These are phyloP conservation scores for Sus scrofa DNA, from an alignment of 2,113 vertebrate genomes.

Conservation along the genomic window T2T-Sscrofa CM000830.6:93648001-93648500, in stretches of 20 bases:
- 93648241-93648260: constrained; percentile 61
- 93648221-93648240: not conserved
- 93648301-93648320: not conserved
- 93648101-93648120: too few species aligned
- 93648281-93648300: not conserved
- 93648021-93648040: too few species aligned
- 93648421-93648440: not conserved
- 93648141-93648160: too few species aligned
- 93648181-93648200: too few species aligned
- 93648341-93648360: constrained; percentile 46
- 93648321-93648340: constrained; percentile 43
- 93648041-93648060: too few species aligned
- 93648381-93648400: constrained; percentile 12
- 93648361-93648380: constrained; percentile 33
- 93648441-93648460: constrained; percentile 34
- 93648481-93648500: not conserved
- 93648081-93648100: too few species aligned
- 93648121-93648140: too few species aligned
- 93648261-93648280: not conserved
- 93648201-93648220: not conserved
- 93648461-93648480: not conserved
- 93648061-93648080: too few species aligned
- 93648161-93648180: too few species aligned
- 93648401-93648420: constrained; percentile 25
- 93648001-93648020: too few species aligned